Evolutionary conservation across 2,888 invertebrate genomes (phyloP).

Genomic region (Clepsis dumicolana): DNA sequence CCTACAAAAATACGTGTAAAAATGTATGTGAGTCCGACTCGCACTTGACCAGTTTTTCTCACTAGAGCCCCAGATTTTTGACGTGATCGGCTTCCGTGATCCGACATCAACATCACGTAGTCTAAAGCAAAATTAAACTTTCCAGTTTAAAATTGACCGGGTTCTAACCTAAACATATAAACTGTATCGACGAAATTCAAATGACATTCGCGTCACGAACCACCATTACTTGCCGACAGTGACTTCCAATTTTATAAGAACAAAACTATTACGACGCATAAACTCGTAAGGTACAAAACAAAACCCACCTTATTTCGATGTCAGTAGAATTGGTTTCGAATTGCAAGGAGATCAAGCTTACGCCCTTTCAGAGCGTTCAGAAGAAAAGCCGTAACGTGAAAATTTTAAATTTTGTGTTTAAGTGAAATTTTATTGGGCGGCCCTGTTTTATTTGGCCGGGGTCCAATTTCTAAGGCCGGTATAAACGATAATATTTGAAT

Average conservation of each 20-base stretch:
- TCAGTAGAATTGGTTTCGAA: constrained; percentile 45
- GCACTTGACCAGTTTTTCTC: too few species aligned
- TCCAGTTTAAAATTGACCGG: constrained; percentile 64
- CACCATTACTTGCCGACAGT: constrained; percentile 83
- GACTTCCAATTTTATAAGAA: constrained; percentile 82
- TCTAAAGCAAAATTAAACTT: constrained; percentile 75
- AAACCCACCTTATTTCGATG: constrained; percentile 46
- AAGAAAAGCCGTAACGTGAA: constrained; percentile 72
- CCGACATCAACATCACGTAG: too few species aligned
- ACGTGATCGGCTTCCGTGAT: too few species aligned
- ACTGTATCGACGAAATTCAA: constrained; percentile 74
- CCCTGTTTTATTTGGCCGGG: constrained; percentile 72
- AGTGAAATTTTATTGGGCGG: constrained; percentile 83
- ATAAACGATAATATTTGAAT: constrained; percentile 48
- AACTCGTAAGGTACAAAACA: constrained; percentile 46
- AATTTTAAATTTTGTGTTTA: constrained; percentile 84
- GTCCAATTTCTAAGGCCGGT: constrained; percentile 57
- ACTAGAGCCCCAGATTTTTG: too few species aligned
- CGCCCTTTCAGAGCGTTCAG: constrained; percentile 47
- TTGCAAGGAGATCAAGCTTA: constrained; percentile 34
- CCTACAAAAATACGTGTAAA: too few species aligned
- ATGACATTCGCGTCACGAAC: constrained; percentile 81
- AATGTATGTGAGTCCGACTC: too few species aligned
- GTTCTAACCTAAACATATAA: constrained; percentile 50
- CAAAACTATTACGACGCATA: constrained; percentile 54